These are phyloP conservation scores for Phylloscopus trochiloides DNA, from an alignment of 2,113 vertebrate species.

Conservation along the genomic window DNA sequence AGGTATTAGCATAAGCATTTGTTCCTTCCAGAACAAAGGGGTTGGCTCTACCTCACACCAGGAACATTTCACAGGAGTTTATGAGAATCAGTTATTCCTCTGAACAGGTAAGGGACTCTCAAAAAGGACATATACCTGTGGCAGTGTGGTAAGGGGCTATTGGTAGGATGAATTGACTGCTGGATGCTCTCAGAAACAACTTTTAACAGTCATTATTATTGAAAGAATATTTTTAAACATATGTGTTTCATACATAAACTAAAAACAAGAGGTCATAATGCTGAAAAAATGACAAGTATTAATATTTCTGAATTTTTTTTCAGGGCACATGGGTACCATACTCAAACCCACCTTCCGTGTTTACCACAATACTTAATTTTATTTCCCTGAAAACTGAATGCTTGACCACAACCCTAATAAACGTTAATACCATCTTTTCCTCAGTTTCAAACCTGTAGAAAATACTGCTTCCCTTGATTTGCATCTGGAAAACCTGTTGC, in stretches of 20 bases:
- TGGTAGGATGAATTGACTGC: not conserved
- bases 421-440: not conserved
- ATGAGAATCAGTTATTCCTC: not conserved
- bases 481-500: not conserved
- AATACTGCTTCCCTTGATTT: not conserved
- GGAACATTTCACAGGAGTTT: not conserved
- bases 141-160: not conserved
- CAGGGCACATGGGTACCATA: not conserved
- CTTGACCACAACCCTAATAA: not conserved
- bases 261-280: not conserved
- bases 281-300: not conserved
- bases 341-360: not conserved
- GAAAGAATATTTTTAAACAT: not conserved
- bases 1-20: not conserved
- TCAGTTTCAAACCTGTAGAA: not conserved
- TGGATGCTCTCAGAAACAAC: not conserved
- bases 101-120: not conserved
- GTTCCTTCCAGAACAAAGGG: not conserved
- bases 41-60: not conserved
- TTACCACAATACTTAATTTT: not conserved
- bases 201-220: not conserved
- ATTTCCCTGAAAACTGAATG: not conserved
- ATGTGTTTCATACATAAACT: not conserved
- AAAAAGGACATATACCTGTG: not conserved
- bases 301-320: not conserved